Base-by-base conservation (phyloP, 2,888 invertebrate genomes). In the Acholoe squamosa region DNA sequence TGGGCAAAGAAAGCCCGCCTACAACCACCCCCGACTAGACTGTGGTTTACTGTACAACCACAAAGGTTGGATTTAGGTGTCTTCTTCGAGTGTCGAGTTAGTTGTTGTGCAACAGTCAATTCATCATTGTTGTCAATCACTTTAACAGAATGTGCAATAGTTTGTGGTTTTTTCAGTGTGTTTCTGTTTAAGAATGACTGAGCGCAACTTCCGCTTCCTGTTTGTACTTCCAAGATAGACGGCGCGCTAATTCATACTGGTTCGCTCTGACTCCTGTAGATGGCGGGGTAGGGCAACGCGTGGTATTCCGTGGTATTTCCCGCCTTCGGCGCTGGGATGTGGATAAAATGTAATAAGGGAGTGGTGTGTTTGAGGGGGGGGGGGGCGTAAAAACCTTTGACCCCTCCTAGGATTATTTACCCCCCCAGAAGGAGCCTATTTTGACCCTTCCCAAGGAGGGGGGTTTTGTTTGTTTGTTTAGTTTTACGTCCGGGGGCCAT, bases 181-280 rank as follows among this genome's bases (percentile, higher is more conserved):
- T 71, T 71, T 71, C 71, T 71, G 28, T 71, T 71, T 71, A 5
- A 28, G 28, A 25, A 71, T 71, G 71, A 71, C 71, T 71, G 71
- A 28, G 71, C 28, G 28, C 28, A 71, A 28, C 71, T 71, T 71
- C 71, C 71, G 71, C 71, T 71, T 71, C 71, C 71, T 22, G 71
- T 43, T 43, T 43, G 10, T 10, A 43, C 5, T 43, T 43, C 43
- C 5, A 3, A 43, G 43, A 10, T 3, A 43, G 43, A 43, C 10
- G 43, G 43, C 43, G 43, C 43, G 43, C 43, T 10, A 61, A 7
- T 61, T 61, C 22, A 22, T 7, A 25, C 3, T 71, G 28, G 71
- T 71, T 71, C 31, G 71, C 3, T 28, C 3, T 25, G 0, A 71
- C 1, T 7, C 71, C 71, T n/a, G 25, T 5, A 71, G 71, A 28